phyloP scores from a whole-genome alignment of 2,888 invertebrate genomes.

The Rhogogaster chlorosoma region DNA sequence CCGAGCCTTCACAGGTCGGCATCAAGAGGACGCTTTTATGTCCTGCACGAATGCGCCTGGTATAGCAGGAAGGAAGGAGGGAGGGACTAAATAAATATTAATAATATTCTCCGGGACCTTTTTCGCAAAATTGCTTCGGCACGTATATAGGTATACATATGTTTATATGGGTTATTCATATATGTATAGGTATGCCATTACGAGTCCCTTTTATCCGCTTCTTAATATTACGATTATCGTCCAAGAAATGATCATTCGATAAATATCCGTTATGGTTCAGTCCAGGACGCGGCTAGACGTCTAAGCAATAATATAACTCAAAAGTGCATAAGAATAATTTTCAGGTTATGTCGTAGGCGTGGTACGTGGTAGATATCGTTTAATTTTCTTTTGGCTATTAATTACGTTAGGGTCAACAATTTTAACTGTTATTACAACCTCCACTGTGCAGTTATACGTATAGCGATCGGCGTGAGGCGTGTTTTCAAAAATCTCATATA shows the following conservation, averaged over 20 bases:
- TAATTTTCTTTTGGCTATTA: constrained; percentile 33
- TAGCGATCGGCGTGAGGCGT: background rate
- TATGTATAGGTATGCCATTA: constrained; percentile 1
- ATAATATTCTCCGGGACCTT: constrained; percentile 58
- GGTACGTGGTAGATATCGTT: constrained; percentile 34
- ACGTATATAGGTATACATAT: background rate
- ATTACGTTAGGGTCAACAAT: constrained; percentile 38
- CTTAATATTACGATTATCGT: constrained; percentile 49
- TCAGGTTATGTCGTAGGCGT: constrained; percentile 44
- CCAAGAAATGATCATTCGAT: constrained; percentile 48
- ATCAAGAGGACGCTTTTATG: constrained; percentile 56
- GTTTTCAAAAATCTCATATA: constrained; percentile 26
- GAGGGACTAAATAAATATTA: constrained; percentile 64
- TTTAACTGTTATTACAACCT: constrained; percentile 42
- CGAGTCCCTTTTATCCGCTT: constrained; percentile 6
- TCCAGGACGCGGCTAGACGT: background rate
- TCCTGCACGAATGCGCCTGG: constrained; percentile 58
- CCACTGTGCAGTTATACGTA: background rate
- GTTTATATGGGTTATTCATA: background rate
- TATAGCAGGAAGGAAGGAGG: constrained; percentile 52
- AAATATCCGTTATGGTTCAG: constrained; percentile 42
- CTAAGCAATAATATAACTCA: constrained; percentile 45
- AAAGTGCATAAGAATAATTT: constrained; percentile 40
- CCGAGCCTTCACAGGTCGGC: constrained; percentile 54
- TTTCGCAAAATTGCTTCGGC: constrained; percentile 22